phyloP scores from a whole-genome alignment of 2,888 invertebrate species.

The Leptinotarsa haldemani region DNA sequence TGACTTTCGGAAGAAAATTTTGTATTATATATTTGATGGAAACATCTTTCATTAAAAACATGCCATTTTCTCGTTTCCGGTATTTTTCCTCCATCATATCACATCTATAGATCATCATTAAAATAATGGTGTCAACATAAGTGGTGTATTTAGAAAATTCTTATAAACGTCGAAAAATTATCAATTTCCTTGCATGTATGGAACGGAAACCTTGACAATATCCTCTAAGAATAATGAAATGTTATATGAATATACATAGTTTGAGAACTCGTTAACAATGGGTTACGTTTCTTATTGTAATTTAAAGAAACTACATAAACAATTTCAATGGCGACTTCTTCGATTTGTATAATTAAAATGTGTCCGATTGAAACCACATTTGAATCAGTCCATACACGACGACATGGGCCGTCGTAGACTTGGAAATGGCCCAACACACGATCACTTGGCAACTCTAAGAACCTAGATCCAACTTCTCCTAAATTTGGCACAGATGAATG shows the following conservation, averaged over 20 bases:
- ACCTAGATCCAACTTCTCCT: conserved; percentile 8
- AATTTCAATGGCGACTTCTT: conserved; percentile 7
- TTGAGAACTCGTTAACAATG: conserved; percentile 44
- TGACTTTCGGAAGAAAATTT: no score
- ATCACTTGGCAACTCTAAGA: conserved; percentile 5
- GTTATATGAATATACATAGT: conserved; percentile 44
- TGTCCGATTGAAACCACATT: conserved; percentile 3
- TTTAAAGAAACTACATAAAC: conserved; percentile 19
- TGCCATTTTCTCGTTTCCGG: conserved; percentile 17
- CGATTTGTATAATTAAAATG: conserved; percentile 6
- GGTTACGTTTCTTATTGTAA: conserved; percentile 34
- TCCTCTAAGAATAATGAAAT: conserved; percentile 44
- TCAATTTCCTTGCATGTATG: conserved; percentile 43
- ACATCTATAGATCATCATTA: conserved; percentile 24
- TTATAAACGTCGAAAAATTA: conserved; percentile 41
- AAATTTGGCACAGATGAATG: background rate
- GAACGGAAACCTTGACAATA: conserved; percentile 41
- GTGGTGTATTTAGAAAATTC: conserved; percentile 39
- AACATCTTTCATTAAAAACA: background rate
- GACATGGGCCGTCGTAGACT: no score
- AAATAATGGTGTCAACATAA: conserved; percentile 30
- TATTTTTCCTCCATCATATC: conserved; percentile 11
- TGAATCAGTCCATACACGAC: background rate
- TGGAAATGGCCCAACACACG: background rate
- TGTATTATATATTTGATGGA: no score